Conservation (phyloP, 2,797 vertebrate genomes). For the Orestias chungarensis region DNA sequence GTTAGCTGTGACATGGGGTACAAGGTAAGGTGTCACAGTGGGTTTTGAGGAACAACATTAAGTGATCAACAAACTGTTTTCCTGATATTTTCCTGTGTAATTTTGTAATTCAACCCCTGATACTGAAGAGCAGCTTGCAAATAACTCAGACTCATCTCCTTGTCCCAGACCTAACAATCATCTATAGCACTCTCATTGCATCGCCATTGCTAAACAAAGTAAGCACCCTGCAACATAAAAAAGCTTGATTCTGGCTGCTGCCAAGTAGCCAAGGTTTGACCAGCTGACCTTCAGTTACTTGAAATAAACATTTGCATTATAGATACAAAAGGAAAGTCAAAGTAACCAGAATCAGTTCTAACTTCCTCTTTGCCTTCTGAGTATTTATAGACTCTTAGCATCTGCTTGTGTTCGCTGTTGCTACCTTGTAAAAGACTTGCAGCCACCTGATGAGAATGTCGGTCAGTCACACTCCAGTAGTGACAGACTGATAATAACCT, state of each 20-base stretch:
- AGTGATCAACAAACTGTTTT: slow-evolving; percentile 4
- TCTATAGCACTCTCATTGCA: slow-evolving; percentile 9
- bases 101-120: slow-evolving; percentile 4
- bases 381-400: slow-evolving; percentile 6
- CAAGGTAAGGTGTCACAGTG: too few relatives aligned
- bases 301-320: slow-evolving; percentile 47
- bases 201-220: slow-evolving; percentile 29
- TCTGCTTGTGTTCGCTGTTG: slow-evolving; percentile 8
- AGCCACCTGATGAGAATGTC: slow-evolving; percentile 40
- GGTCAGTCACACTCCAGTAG: slow-evolving; percentile 55
- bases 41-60: background rate
- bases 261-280: slow-evolving; percentile 38
- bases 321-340: slow-evolving; percentile 20
- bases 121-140: slow-evolving; percentile 43
- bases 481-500: slow-evolving; percentile 50
- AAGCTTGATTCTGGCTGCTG: slow-evolving; percentile 21
- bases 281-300: slow-evolving; percentile 36
- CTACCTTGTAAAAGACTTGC: slow-evolving; percentile 27
- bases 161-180: slow-evolving; percentile 33
- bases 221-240: slow-evolving; percentile 11
- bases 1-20: too few relatives aligned
- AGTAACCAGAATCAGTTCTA: slow-evolving; percentile 1
- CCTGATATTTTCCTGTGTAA: slow-evolving; percentile 23
- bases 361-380: background rate
- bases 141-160: slow-evolving; percentile 17